Evolutionary conservation across 2,888 invertebrate genomes (phyloP).

Genomic region (Choreutis nemorana): DNA sequence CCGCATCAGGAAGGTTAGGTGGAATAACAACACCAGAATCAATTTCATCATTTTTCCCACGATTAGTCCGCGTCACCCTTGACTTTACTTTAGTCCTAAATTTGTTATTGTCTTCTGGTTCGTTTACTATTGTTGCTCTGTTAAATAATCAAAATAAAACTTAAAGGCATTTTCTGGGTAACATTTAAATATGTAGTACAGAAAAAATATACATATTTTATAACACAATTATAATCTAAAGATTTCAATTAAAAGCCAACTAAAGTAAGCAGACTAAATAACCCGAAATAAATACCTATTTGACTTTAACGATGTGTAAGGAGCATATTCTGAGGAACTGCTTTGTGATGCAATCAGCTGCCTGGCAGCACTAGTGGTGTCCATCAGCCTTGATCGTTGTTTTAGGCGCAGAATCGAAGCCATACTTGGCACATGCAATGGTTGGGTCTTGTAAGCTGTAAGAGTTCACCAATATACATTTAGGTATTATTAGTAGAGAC

Average conservation of each 20-base stretch:
- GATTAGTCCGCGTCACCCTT: conserved; percentile 23
- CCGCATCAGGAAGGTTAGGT: conserved; percentile 29
- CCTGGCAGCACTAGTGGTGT: conserved; percentile 68
- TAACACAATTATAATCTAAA: no score
- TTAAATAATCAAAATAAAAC: no score
- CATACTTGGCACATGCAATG: conserved; percentile 69
- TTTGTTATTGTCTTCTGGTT: conserved; percentile 17
- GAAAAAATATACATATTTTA: no score
- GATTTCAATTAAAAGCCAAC: no score
- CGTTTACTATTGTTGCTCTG: conserved; percentile 16
- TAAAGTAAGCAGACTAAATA: conserved; percentile 8
- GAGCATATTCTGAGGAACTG: conserved; percentile 35
- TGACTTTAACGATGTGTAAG: conserved; percentile 17
- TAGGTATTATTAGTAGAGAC: background rate
- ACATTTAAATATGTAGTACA: no score
- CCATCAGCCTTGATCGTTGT: conserved; percentile 65
- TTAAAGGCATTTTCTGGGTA: no score
- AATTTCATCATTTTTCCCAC: conserved; percentile 15
- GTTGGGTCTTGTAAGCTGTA: conserved; percentile 41
- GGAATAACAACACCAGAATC: conserved; percentile 17
- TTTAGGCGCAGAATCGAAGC: conserved; percentile 70
- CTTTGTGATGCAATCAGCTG: conserved; percentile 66
- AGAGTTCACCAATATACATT: background rate
- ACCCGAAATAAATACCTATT: conserved; percentile 13
- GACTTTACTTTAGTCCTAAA: conserved; percentile 34